Base-by-base conservation (phyloP, 2,113 vertebrate species). In the Grammatotria lemairii region DNA sequence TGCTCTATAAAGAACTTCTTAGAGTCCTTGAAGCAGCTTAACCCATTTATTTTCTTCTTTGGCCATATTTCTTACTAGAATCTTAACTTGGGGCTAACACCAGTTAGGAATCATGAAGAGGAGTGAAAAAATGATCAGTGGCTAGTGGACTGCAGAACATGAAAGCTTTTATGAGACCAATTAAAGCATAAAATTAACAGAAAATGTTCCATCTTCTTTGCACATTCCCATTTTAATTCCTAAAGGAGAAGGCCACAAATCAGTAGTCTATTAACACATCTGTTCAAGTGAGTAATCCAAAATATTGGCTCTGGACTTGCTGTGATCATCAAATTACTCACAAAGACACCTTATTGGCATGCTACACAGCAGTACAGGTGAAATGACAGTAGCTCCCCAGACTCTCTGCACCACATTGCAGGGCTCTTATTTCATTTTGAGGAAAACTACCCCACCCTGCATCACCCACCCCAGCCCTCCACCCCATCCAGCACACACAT, bases 311-410 rank as follows among this genome's bases (percentile, higher is more conserved):
- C 63, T 68, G 26, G 53, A 85, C 7, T 45, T 8, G 7, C 38
- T 81, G 33, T 21, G 16, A 65, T 47, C 33, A 47, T 57, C 28
- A 80, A 75, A 83, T 85, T 58, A 82, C 73, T 68, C 82, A 83
- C 58, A 38, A 13, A 83, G 80, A 38, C 45, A 26, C 19, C 86
- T 85, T 51, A 89, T 93, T 91, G 84, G 82, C 82, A 92, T 92
- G 84, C 87, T 9, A 19, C 73, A 26, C 79, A 85, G 79, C 40
- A 40, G 47, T 57, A 45, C 84, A 85, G 85, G 87, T 94, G 85
- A 84, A 87, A 86, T 84, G 63, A 87, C 65, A 85, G 79, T 17
- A 51, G 31, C 73, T 87, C 83, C 80, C 68, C 19, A 81, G 35
- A 73, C 82, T n/a, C 55, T 60, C 42, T 65, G n/a, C 83, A 80